These are phyloP conservation scores for Urocyon cinereoargenteus DNA, from an alignment of 2,797 vertebrate genomes.

Conservation along the genomic window DNA sequence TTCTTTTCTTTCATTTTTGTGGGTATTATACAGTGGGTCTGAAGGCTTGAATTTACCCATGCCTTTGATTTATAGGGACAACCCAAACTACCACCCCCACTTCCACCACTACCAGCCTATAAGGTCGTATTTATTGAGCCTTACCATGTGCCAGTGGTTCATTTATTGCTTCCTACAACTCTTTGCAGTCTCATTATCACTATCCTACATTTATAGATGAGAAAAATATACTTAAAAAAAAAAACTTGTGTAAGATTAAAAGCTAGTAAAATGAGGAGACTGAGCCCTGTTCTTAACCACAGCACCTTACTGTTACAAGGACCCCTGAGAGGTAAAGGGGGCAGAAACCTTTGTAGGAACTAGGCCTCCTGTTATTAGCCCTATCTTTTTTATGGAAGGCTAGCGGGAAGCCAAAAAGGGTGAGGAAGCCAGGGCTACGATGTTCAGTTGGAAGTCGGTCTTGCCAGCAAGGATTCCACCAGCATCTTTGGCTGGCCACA, in stretches of 20 bases:
- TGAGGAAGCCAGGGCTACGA: not conserved
- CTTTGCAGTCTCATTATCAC: not conserved
- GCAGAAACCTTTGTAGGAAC: not conserved
- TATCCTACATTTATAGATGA: not conserved
- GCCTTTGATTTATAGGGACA: conserved; percentile 25
- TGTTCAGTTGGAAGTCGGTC: not conserved
- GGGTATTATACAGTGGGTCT: not conserved
- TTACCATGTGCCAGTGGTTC: not conserved
- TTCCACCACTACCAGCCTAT: not conserved
- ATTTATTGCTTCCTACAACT: conserved; percentile 3
- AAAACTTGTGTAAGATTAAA: conserved; percentile 30
- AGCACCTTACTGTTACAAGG: not conserved
- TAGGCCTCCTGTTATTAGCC: not conserved
- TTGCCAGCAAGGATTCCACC: not conserved
- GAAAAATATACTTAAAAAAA: conserved; percentile 62
- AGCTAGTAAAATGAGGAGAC: not conserved
- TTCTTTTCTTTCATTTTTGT: not conserved
- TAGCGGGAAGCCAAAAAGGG: not conserved
- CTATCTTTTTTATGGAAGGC: not conserved
- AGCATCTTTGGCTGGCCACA: conserved; percentile 4
- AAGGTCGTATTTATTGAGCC: not conserved
- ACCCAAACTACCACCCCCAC: accelerated
- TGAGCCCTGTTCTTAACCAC: not conserved
- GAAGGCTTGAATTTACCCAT: not conserved
- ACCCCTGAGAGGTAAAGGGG: not conserved